Percentiles rank a stretch among this genome's conserved stretches.
These are phyloP conservation scores for Rhamnusium bicolor DNA, from an alignment of 2,888 invertebrate species.

Conservation along the genomic window DNA sequence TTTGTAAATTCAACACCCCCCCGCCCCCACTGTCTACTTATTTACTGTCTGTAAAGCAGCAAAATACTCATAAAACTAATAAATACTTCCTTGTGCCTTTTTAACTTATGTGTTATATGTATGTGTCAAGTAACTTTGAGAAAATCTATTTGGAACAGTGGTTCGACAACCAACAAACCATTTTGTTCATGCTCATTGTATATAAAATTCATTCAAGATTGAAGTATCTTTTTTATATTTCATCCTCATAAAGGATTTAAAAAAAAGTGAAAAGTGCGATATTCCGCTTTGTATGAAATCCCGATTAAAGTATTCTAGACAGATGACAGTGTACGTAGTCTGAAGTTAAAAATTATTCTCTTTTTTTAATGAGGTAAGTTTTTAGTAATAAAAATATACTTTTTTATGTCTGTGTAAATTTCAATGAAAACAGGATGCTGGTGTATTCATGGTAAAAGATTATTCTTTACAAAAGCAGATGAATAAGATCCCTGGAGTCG, in stretches of 20 bases:
- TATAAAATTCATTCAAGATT: background rate
- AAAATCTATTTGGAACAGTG: too few species aligned
- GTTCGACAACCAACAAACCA: too few species aligned
- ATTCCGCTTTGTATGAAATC: slow-evolving; percentile 47
- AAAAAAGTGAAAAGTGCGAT: slow-evolving; percentile 41
- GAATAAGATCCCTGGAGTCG: slow-evolving; percentile 57
- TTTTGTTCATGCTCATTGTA: background rate
- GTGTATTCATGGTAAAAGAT: slow-evolving; percentile 51
- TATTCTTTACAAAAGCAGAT: slow-evolving; percentile 58
- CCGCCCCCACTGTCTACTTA: too few species aligned
- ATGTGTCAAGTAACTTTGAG: too few species aligned
- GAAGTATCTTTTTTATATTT: slow-evolving; percentile 3
- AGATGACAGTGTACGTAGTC: slow-evolving; percentile 32
- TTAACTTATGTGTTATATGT: too few species aligned
- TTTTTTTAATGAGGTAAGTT: slow-evolving; percentile 44
- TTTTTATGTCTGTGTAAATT: slow-evolving; percentile 44
- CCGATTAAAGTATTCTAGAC: slow-evolving; percentile 40
- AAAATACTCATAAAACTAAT: too few species aligned
- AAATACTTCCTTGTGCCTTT: too few species aligned
- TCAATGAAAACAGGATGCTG: slow-evolving; percentile 51
- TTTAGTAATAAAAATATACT: slow-evolving; percentile 44
- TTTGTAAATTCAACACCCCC: too few species aligned
- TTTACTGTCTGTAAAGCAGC: too few species aligned
- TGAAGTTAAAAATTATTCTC: slow-evolving; percentile 35
- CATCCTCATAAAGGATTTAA: slow-evolving; percentile 11